Evolutionary conservation across 1,140 invertebrate genomes (phyloP).

Genomic region (Ips typographus): DNA sequence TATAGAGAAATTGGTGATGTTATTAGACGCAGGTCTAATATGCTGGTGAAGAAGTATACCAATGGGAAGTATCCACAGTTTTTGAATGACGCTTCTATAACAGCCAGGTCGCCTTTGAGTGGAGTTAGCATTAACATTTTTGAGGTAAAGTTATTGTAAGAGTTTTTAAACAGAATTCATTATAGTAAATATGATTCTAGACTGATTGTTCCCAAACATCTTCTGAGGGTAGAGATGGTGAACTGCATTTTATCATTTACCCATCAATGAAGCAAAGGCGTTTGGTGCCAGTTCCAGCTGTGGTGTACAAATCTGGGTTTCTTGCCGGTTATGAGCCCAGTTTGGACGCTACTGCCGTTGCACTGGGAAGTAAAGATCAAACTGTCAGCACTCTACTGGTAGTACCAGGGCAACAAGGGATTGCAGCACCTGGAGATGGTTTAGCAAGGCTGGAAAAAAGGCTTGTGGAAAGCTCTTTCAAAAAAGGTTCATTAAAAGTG

Average conservation of each 20-base stretch:
- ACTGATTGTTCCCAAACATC: constrained; percentile 73
- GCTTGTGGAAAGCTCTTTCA: constrained; percentile 64
- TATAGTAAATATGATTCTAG: constrained; percentile 49
- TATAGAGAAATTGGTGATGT: constrained; percentile 78
- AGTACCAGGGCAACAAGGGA: constrained; percentile 61
- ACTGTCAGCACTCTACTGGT: constrained; percentile 75
- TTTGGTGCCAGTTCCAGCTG: constrained; percentile 77
- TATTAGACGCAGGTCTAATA: constrained; percentile 72
- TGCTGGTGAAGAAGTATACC: constrained; percentile 75
- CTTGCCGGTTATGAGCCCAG: constrained; percentile 79
- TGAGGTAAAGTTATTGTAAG: constrained; percentile 55
- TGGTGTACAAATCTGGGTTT: constrained; percentile 73
- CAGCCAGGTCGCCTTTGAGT: constrained; percentile 70
- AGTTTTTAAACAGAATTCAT: constrained; percentile 7
- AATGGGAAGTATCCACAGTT: constrained; percentile 75
- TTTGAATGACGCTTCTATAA: constrained; percentile 68
- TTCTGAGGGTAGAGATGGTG: constrained; percentile 72
- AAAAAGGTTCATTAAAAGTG: constrained; percentile 51
- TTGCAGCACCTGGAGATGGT: constrained; percentile 73
- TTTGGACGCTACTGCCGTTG: constrained; percentile 77
- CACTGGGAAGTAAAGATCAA: constrained; percentile 68
- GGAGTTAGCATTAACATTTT: constrained; percentile 79
- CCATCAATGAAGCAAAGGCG: constrained; percentile 75
- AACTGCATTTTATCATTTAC: constrained; percentile 80
- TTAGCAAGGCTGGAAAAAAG: constrained; percentile 70